Conservation (phyloP, 37 sponge, comb jelly and placozoan genomes). For the Halisarca cf. caerulea region DNA sequence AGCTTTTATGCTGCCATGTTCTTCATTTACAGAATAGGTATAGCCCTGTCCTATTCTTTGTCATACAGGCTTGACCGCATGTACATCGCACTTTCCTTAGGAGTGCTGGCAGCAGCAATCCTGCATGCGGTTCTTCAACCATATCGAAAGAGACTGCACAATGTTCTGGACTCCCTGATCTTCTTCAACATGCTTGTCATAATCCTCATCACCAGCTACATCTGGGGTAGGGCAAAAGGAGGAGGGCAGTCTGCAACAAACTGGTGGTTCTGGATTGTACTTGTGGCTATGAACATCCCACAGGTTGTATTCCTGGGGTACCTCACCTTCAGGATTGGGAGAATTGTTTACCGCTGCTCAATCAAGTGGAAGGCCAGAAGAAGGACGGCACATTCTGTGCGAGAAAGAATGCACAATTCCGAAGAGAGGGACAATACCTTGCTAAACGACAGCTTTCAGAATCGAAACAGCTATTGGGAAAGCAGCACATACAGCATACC, state of each 20-base stretch:
- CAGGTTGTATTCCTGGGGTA: background rate
- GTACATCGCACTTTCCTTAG: background rate
- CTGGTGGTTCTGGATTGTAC: background rate
- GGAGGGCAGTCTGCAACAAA: background rate
- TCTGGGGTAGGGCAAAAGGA: background rate
- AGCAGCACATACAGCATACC: background rate
- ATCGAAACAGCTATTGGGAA: background rate
- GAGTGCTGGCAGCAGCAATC: background rate
- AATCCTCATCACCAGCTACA: background rate
- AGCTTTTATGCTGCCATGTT: background rate
- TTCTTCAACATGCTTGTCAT: constrained; percentile 6
- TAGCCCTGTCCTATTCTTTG: background rate
- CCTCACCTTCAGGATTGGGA: background rate
- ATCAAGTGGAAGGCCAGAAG: background rate
- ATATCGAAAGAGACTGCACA: background rate
- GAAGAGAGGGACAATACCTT: background rate
- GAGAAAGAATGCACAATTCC: background rate
- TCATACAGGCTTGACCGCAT: background rate
- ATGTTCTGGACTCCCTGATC: background rate
- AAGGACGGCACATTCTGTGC: background rate
- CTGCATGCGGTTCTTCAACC: background rate
- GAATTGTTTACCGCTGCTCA: too few species aligned
- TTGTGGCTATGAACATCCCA: constrained; percentile 4
- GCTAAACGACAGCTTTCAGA: constrained; percentile 12
- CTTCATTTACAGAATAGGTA: constrained; percentile 6